Base-by-base conservation (phyloP, 2,888 invertebrate species). In the Pammene fasciana region DNA sequence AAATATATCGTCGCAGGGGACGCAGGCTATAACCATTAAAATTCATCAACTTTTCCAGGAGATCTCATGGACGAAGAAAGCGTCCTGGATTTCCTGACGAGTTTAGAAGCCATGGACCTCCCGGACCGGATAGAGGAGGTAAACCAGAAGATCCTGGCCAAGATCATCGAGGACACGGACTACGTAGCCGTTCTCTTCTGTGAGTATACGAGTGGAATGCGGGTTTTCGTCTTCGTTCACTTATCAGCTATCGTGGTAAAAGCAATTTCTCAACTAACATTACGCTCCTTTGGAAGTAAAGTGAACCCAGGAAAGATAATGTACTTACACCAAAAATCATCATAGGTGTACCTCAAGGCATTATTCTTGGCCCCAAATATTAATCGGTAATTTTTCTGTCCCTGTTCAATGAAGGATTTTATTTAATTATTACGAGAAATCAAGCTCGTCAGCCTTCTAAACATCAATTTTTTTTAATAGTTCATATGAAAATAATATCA, bases 101-200 rank as follows among this genome's bases (percentile, higher is more conserved):
- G 97, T 85, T 94, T 98, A 82, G 98, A 98, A 93, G 97, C 98
- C 77, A 97, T 98, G 97, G 98, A 98, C 87, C 93, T 97, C 82
- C 98, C 98, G 60, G 98, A 98, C 92, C 95, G 98, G 88, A 98
- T 98, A 88, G 98, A 98, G 94, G 98, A 98, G 94, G 98, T 98
- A 65, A 98, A 98, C 86, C 94, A 97, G 73, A 97, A 97, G 88
- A 97, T 98, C 82, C 93, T 98, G 75, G 94, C 95, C 71, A 98
- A 97, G 92, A 97, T 98, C 82, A 97, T 98, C 74, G 97, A 97
- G 86, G 97, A 98, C 77, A 97, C 97, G 34, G 96, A 97, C 79
- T 98, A 96, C 86, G 97, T 98, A 76, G 98, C 98, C 68, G 98
- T 98, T 77, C 94, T 98, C 81, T 98, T 98, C 93, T 98, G 98